A percentile compares a stretch with the other conserved stretches of the same genome.
Conservation (phyloP, 1,140 invertebrate species). For the Meloidogyne chitwoodi region DNA sequence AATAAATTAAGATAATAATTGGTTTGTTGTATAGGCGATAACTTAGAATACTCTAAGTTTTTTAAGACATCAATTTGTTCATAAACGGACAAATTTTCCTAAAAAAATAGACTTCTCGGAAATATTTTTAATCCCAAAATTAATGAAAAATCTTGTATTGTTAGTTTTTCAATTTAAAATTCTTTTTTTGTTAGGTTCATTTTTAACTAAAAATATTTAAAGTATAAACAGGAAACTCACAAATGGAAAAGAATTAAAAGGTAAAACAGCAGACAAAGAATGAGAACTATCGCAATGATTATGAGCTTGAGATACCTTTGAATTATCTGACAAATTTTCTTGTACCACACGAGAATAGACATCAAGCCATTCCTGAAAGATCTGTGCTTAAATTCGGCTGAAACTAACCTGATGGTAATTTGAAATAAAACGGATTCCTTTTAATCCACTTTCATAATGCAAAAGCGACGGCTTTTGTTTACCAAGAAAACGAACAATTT, state of each 20-base stretch:
- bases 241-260: slow-evolving; percentile 1
- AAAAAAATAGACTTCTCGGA: no score
- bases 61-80: no score
- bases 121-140: no score
- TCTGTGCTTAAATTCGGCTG: slow-evolving; percentile 63
- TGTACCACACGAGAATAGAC: slow-evolving; percentile 5
- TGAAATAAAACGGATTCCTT: slow-evolving; percentile 25
- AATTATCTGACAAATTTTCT: slow-evolving; percentile 1
- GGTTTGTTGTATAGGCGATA: no score
- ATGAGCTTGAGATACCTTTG: background rate
- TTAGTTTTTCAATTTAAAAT: no score
- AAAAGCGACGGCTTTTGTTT: slow-evolving; percentile 82
- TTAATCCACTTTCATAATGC: slow-evolving; percentile 26
- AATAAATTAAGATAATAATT: no score
- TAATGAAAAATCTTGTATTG: no score
- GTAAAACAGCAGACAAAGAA: background rate
- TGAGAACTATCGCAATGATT: background rate
- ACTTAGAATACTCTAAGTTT: no score
- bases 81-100: no score
- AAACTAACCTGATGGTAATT: slow-evolving; percentile 80
- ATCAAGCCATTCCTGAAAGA: slow-evolving; percentile 17
- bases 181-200: no score
- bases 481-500: slow-evolving; percentile 97
- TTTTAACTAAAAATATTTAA: no score
- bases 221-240: slow-evolving; percentile 19